Evolutionary conservation across 2,888 invertebrate species (phyloP).

Genomic region (Lepidonotus clava): DNA sequence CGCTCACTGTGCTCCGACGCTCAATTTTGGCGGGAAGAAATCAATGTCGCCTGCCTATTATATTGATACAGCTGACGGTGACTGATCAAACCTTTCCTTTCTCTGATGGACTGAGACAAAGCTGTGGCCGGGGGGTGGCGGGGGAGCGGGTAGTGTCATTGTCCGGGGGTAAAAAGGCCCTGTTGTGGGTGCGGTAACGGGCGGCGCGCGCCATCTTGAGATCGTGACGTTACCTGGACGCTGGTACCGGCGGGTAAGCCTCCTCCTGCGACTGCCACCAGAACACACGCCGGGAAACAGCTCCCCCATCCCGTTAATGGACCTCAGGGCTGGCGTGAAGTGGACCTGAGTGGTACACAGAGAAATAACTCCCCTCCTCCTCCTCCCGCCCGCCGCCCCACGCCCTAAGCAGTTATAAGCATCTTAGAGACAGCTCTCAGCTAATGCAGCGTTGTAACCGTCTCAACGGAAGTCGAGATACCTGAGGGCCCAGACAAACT

Average conservation of each 20-base stretch:
- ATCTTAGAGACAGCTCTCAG: neutral
- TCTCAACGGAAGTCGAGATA: too few relatives aligned
- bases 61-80: slow-evolving; percentile 49
- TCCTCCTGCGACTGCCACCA: neutral
- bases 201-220: neutral
- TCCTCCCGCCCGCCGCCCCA: too few relatives aligned
- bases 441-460: neutral
- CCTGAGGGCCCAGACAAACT: too few relatives aligned
- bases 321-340: neutral
- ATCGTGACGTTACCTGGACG: slow-evolving; percentile 40
- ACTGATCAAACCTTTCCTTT: slow-evolving; percentile 30
- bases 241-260: neutral
- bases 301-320: slow-evolving; percentile 14
- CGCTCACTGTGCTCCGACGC: neutral
- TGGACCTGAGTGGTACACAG: neutral
- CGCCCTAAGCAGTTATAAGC: too few relatives aligned
- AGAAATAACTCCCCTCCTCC: neutral
- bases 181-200: slow-evolving; percentile 20
- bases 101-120: neutral
- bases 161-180: neutral
- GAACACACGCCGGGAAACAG: neutral
- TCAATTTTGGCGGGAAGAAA: slow-evolving; percentile 46
- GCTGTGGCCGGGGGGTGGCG: neutral
- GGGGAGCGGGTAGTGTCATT: neutral
- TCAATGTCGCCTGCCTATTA: slow-evolving; percentile 25